Percentiles rank a stretch among this genome's conserved stretches.
Conservation (phyloP, 2,888 invertebrate species). For the Eremobia ochroleuca region DNA sequence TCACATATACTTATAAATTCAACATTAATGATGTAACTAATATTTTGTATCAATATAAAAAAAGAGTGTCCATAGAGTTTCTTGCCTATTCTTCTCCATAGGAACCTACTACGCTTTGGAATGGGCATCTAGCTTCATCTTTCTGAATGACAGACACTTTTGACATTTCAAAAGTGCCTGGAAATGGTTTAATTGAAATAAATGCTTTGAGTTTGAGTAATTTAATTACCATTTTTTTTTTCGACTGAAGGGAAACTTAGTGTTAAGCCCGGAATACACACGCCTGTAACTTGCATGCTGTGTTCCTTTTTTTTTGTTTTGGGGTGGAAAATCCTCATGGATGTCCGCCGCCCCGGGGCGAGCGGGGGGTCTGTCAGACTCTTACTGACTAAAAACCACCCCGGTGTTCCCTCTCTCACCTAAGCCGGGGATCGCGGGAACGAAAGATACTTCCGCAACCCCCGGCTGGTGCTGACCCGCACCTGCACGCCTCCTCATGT, state of each 20-base stretch:
- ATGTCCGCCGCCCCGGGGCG: no score
- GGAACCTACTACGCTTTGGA: neutral
- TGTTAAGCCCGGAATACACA: neutral
- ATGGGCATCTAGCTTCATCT: neutral
- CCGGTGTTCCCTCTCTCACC: no score
- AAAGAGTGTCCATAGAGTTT: neutral
- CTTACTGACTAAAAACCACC: no score
- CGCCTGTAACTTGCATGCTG: neutral
- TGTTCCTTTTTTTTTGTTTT: no score
- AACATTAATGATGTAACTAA: neutral
- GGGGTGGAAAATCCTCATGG: no score
- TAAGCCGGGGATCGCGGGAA: no score
- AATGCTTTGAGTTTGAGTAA: neutral
- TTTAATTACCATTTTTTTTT: neutral
- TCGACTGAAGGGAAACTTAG: neutral
- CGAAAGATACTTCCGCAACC: no score
- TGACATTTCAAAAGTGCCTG: neutral
- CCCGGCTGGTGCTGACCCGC: no score
- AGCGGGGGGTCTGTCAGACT: no score
- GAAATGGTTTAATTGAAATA: neutral
- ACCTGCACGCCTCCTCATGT: no score
- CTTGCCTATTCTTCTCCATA: neutral
- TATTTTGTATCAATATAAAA: neutral
- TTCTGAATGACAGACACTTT: neutral
- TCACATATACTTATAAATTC: neutral